These are phyloP conservation scores for Nestor notabilis DNA, from an alignment of 2,113 vertebrate species.

Conservation along the genomic window DNA sequence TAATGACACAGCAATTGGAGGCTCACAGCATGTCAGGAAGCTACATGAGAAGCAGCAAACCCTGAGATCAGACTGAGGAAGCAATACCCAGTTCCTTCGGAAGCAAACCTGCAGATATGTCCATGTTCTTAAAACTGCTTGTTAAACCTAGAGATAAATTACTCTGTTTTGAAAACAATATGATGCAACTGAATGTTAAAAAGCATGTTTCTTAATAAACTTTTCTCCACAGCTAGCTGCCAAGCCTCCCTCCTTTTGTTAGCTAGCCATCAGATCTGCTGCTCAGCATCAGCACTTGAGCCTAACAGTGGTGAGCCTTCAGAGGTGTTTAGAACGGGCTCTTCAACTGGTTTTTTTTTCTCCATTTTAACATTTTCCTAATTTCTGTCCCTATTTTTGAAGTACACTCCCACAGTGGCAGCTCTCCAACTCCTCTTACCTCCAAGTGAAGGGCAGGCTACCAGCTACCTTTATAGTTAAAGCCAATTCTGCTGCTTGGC, in stretches of 20 bases:
- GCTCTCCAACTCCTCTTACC: conserved; percentile 42
- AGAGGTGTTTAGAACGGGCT: conserved; percentile 2
- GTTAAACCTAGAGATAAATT: not conserved
- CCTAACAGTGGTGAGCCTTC: not conserved
- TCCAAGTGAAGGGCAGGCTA: conserved; percentile 56
- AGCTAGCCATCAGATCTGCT: not conserved
- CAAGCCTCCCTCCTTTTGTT: not conserved
- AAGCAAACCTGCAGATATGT: not conserved
- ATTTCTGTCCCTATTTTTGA: conserved; percentile 43
- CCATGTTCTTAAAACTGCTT: not conserved
- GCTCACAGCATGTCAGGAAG: not conserved
- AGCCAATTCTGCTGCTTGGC: conserved; percentile 54
- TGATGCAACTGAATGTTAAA: not conserved
- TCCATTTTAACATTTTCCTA: conserved; percentile 50
- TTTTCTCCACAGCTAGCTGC: not conserved
- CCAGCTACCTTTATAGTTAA: conserved; percentile 59
- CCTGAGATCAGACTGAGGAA: not conserved
- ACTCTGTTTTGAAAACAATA: not conserved
- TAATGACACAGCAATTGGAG: accelerated
- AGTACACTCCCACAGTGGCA: conserved; percentile 9
- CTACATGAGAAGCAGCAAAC: not conserved
- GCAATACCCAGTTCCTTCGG: not conserved
- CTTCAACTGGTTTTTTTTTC: not conserved
- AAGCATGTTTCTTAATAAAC: not conserved
- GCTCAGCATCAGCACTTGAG: not conserved